phyloP scores from a whole-genome alignment of 2,113 vertebrate genomes.

The Pelvicachromis taeniatus region DNA sequence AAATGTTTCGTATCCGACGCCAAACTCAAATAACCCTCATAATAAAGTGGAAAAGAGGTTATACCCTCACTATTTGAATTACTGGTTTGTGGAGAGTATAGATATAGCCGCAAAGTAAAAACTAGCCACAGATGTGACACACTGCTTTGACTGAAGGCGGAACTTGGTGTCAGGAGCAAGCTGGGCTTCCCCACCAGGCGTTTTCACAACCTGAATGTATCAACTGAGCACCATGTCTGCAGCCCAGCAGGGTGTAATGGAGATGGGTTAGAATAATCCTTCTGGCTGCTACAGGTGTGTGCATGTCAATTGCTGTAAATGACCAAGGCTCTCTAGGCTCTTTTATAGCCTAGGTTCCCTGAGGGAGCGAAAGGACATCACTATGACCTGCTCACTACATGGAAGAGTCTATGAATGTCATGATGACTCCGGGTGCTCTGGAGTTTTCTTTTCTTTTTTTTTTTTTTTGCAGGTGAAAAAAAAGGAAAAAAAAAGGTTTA shows the following conservation, averaged over 20 bases:
- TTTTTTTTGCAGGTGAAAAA: background rate
- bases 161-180: slow-evolving; percentile 23
- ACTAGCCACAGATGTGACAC: slow-evolving; percentile 3
- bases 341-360: slow-evolving; percentile 6
- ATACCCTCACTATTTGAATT: background rate
- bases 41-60: background rate
- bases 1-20: background rate
- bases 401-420: background rate
- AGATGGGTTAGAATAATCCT: slow-evolving; percentile 45
- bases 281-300: slow-evolving; percentile 35
- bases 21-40: background rate
- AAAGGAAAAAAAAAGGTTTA: background rate
- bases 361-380: slow-evolving; percentile 18
- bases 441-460: background rate
- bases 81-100: background rate
- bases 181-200: slow-evolving; percentile 22
- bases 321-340: slow-evolving; percentile 8
- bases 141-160: slow-evolving; percentile 12
- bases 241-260: slow-evolving; percentile 45
- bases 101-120: slow-evolving; percentile 3
- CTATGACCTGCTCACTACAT: background rate
- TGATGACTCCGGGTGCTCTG: background rate
- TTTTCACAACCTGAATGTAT: slow-evolving; percentile 48
- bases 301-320: slow-evolving; percentile 36
- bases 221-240: slow-evolving; percentile 38